These are phyloP conservation scores for Athene cunicularia DNA, from an alignment of 2,113 vertebrate genomes.

Conservation along the genomic window DNA sequence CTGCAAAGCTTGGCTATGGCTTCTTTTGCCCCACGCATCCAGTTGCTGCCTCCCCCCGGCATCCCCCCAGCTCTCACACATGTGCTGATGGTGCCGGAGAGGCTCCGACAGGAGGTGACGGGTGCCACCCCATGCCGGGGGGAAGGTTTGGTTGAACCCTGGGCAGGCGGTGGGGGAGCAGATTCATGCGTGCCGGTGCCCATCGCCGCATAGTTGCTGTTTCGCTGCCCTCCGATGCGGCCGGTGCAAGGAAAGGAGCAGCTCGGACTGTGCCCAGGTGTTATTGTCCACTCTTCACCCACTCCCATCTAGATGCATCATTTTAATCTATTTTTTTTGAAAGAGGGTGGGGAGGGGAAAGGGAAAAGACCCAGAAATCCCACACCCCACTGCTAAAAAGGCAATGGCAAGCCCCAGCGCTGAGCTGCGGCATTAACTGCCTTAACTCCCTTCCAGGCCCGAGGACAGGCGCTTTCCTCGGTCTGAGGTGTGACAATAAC, in stretches of 20 bases:
- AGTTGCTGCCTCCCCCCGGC: neutral
- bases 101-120: neutral
- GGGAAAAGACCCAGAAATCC: slow-evolving; percentile 40
- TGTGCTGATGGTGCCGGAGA: accelerated
- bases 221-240: neutral
- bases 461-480: slow-evolving; percentile 81
- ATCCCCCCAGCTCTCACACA: neutral
- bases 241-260: neutral
- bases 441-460: slow-evolving; percentile 84
- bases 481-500: slow-evolving; percentile 99
- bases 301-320: neutral
- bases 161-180: neutral
- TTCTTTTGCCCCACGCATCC: slow-evolving; percentile 26
- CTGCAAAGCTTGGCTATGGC: slow-evolving; percentile 53
- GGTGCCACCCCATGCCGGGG: neutral
- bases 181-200: neutral
- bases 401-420: neutral
- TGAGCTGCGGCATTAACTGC: slow-evolving; percentile 71
- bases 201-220: neutral
- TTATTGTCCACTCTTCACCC: slow-evolving; percentile 68
- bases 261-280: neutral
- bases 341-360: slow-evolving; percentile 32
- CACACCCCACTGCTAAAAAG: neutral
- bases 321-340: slow-evolving; percentile 8
- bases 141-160: neutral